These are phyloP conservation scores for Drosophila insularis DNA, from an alignment of 1,140 invertebrate species.

Conservation along the genomic window DNA sequence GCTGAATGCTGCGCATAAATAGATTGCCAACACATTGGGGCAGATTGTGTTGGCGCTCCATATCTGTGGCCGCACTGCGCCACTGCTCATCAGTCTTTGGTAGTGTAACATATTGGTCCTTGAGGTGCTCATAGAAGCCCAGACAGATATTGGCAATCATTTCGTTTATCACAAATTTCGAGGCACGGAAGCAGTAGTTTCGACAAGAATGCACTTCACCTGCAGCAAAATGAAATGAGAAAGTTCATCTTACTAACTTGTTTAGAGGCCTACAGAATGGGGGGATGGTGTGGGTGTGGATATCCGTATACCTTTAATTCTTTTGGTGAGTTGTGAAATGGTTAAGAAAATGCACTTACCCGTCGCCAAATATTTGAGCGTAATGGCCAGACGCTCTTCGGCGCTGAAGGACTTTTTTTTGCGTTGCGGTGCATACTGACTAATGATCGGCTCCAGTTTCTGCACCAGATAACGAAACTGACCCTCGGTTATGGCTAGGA, in stretches of 20 bases:
- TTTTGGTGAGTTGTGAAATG: too few relatives aligned
- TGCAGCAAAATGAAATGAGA: conserved; percentile 29
- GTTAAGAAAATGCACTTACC: conserved; percentile 45
- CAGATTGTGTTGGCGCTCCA: conserved; percentile 71
- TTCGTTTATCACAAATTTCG: conserved; percentile 82
- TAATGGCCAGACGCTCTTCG: conserved; percentile 79
- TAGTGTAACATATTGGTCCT: conserved; percentile 80
- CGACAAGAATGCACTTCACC: conserved; percentile 82
- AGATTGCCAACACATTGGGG: conserved; percentile 74
- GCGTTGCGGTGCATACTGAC: conserved; percentile 75
- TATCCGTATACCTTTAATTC: too few relatives aligned
- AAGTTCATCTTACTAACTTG: background rate
- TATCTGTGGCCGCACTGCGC: conserved; percentile 65
- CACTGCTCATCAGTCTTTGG: conserved; percentile 82
- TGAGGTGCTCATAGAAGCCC: conserved; percentile 80
- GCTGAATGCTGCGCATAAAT: conserved; percentile 75
- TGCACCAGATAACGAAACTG: conserved; percentile 76
- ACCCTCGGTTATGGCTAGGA: conserved; percentile 78
- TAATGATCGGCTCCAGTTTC: conserved; percentile 76
- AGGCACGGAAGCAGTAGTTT: conserved; percentile 82
- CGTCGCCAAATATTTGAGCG: conserved; percentile 81
- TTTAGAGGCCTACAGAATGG: background rate
- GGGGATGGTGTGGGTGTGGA: too few relatives aligned
- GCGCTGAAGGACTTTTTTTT: conserved; percentile 81
- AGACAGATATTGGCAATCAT: conserved; percentile 82